Conservation (phyloP, 2,113 vertebrate species). For the Chunga burmeisteri region DNA sequence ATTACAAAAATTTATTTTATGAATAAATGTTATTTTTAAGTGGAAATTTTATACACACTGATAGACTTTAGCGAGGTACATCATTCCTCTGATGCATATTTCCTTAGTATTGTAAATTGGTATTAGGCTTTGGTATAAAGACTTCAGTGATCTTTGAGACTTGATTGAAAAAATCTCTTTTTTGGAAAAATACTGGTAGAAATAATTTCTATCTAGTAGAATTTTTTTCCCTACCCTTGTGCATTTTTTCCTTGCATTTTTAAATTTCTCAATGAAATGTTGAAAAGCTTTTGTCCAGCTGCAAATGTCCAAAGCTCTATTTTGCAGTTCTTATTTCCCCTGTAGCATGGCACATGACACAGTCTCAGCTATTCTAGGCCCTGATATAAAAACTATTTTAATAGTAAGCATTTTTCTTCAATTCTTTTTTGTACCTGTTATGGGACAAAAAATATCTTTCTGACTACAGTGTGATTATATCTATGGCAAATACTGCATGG, state of each 20-base stretch:
- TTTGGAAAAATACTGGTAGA: neutral
- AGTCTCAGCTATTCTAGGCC: neutral
- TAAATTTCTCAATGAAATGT: neutral
- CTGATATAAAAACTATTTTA: neutral
- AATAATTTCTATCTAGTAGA: neutral
- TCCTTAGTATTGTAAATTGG: neutral
- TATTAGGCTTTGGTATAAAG: neutral
- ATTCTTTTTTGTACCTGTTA: neutral
- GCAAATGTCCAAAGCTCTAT: neutral
- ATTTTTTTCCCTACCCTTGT: neutral
- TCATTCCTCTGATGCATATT: neutral
- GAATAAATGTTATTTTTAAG: neutral
- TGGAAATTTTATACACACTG: too few species aligned
- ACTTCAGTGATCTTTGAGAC: neutral
- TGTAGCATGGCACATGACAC: neutral
- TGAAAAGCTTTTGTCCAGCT: neutral
- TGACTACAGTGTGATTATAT: neutral
- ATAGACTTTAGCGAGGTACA: neutral
- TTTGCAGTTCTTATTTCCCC: neutral
- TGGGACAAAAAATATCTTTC: neutral
- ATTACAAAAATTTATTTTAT: neutral
- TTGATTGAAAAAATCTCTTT: neutral
- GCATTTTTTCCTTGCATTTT: neutral
- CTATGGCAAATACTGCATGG: neutral
- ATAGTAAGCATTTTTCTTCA: neutral